Percentiles rank a stretch among this genome's conserved stretches.
Evolutionary conservation across 2,888 invertebrate genomes (phyloP).

Genomic region (Chaitophorus viminalis): DNA sequence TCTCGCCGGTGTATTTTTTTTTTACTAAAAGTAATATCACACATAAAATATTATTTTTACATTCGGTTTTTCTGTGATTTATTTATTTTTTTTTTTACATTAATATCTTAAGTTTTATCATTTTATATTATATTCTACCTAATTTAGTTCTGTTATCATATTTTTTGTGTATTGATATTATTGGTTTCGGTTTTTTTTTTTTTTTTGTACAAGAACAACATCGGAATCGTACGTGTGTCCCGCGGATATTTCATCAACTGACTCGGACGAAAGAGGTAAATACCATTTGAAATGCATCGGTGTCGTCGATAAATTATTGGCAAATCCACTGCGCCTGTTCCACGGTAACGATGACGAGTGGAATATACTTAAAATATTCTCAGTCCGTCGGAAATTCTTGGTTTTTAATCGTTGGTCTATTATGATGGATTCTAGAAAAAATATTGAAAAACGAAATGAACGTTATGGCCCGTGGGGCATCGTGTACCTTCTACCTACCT

Average conservation of each 20-base stretch:
- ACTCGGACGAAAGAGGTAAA: background rate
- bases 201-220: background rate
- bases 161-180: too few relatives aligned
- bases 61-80: background rate
- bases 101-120: background rate
- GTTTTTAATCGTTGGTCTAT: background rate
- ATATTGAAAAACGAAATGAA: too few relatives aligned
- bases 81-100: background rate
- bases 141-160: too few relatives aligned
- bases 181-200: background rate
- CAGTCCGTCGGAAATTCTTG: too few relatives aligned
- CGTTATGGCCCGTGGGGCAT: too few relatives aligned
- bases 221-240: background rate
- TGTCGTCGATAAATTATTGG: too few relatives aligned
- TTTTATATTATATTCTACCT: too few relatives aligned
- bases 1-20: background rate
- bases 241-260: background rate
- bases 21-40: background rate
- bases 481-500: too few relatives aligned
- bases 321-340: too few relatives aligned
- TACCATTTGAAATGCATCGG: background rate
- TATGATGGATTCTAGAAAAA: background rate
- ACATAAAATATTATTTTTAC: background rate
- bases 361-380: too few relatives aligned
- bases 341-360: too few relatives aligned